Evolutionary conservation across 37 sponge, comb jelly and placozoan species (phyloP).

Genomic region (Diacarnus erythraeanus): DNA sequence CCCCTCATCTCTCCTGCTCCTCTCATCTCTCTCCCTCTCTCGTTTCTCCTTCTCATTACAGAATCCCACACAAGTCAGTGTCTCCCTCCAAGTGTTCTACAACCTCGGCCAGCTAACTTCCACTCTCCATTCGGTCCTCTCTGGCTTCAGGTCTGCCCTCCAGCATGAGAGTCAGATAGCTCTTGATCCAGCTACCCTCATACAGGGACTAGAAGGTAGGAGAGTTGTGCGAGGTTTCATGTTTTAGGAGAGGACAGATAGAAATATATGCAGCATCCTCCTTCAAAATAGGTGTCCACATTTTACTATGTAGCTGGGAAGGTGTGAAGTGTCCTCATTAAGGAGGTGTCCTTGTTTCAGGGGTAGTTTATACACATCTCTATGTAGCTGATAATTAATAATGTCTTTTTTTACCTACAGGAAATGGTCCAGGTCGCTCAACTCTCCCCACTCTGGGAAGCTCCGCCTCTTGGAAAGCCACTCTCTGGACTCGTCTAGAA

Average conservation of each 20-base stretch:
- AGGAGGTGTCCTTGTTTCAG: neutral
- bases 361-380: neutral
- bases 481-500: constrained; percentile 92
- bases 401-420: neutral
- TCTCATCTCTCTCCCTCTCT: neutral
- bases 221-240: neutral
- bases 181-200: constrained; percentile 75
- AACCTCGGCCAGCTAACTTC: constrained; percentile 79
- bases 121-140: constrained; percentile 51
- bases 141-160: constrained; percentile 45
- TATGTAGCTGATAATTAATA: neutral
- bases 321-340: neutral
- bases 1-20: neutral
- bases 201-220: constrained; percentile 33
- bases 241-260: neutral
- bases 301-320: neutral
- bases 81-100: constrained; percentile 93
- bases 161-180: constrained; percentile 76
- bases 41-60: constrained; percentile 5
- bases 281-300: neutral
- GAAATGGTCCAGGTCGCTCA: constrained; percentile 58
- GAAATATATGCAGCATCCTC: neutral
- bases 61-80: constrained; percentile 88
- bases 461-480: constrained; percentile 85
- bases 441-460: constrained; percentile 47